Percentiles rank a stretch among this genome's conserved stretches.
Evolutionary conservation across 1,140 invertebrate genomes (phyloP).

Genomic region (Philopotamus ludificatus): DNA sequence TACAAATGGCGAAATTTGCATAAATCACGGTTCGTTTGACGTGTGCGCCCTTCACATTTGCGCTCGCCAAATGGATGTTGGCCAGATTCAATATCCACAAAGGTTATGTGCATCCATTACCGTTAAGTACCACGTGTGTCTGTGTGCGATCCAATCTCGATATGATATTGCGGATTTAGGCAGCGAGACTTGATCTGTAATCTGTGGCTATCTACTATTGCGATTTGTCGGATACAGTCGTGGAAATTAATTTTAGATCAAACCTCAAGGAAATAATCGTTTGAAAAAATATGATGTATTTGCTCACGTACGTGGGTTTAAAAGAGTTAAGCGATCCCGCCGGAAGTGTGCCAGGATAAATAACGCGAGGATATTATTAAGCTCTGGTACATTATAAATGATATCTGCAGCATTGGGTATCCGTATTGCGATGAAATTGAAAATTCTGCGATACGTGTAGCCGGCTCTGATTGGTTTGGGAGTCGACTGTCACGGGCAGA

Average conservation of each 20-base stretch:
- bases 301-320: background rate
- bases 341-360: slow-evolving; percentile 1
- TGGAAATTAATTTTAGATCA: too few species aligned
- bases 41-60: background rate
- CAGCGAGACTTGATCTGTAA: too few species aligned
- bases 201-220: too few species aligned
- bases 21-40: slow-evolving; percentile 39
- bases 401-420: background rate
- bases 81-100: slow-evolving; percentile 3
- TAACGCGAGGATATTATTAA: slow-evolving; percentile 11
- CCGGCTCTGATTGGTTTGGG: too few species aligned
- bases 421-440: too few species aligned
- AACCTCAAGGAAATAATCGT: too few species aligned
- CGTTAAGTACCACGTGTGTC: too few species aligned
- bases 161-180: too few species aligned
- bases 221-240: too few species aligned
- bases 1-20: slow-evolving; percentile 36
- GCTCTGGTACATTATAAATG: background rate
- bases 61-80: background rate
- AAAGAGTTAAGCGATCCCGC: background rate
- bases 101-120: background rate
- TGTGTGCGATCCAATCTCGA: too few species aligned
- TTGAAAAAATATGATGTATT: background rate
- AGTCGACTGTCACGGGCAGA: too few species aligned
- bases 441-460: too few species aligned